Percentiles rank a stretch among this genome's conserved stretches.
phyloP scores from a whole-genome alignment of 2,888 invertebrate species.

The Tubiluchus corallicola region DNA sequence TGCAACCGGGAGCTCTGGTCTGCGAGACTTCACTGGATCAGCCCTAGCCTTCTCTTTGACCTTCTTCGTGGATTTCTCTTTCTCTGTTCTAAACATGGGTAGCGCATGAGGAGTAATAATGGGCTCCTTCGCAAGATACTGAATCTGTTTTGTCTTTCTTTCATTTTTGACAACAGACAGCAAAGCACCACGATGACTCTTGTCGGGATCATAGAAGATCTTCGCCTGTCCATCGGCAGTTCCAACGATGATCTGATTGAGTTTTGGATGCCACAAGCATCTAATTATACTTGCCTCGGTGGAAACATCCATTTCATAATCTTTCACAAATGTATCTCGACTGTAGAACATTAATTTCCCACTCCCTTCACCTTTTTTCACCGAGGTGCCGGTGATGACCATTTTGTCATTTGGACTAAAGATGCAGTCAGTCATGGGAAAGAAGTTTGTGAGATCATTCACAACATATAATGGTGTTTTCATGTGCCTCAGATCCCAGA shows the following conservation, averaged over 20 bases:
- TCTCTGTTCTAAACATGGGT: constrained; percentile 80
- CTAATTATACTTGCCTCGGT: constrained; percentile 44
- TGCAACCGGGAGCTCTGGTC: constrained; percentile 36
- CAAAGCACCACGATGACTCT: constrained; percentile 67
- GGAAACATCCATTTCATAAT: not conserved
- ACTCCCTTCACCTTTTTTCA: constrained; percentile 35
- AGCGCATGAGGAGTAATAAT: constrained; percentile 43
- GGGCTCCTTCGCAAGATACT: constrained; percentile 6
- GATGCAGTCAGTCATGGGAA: constrained; percentile 41
- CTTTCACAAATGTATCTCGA: constrained; percentile 46
- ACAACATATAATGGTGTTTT: constrained; percentile 54
- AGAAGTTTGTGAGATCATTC: constrained; percentile 54
- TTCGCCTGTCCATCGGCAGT: constrained; percentile 76
- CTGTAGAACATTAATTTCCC: constrained; percentile 62
- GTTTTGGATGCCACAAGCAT: constrained; percentile 81
- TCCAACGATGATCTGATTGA: constrained; percentile 89
- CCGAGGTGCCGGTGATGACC: constrained; percentile 67
- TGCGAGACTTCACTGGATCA: constrained; percentile 35
- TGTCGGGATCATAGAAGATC: constrained; percentile 70
- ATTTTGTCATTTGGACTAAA: constrained; percentile 85
- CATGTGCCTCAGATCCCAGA: constrained; percentile 77
- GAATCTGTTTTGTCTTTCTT: not conserved
- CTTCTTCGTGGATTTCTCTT: constrained; percentile 58
- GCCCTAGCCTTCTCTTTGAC: constrained; percentile 75
- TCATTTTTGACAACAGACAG: constrained; percentile 55